These are phyloP conservation scores for Lota lota DNA, from an alignment of 2,113 vertebrate genomes.

Conservation along the genomic window DNA sequence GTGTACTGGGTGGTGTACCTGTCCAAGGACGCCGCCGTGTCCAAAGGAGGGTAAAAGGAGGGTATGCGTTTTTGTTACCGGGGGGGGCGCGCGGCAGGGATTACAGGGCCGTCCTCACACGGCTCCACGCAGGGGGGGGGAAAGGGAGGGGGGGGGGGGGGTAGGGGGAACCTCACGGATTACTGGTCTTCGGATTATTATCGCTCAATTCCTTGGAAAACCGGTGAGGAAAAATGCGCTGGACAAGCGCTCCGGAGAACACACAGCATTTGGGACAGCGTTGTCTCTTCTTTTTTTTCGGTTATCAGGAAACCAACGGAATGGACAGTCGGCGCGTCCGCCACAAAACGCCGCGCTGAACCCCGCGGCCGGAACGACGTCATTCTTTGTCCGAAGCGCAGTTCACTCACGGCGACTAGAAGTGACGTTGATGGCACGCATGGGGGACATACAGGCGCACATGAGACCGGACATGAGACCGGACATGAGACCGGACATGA, in stretches of 20 bases:
- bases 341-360: neutral
- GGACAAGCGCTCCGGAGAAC: constrained; percentile 31
- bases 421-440: too few relatives aligned
- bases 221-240: constrained; percentile 35
- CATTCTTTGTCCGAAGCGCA: neutral
- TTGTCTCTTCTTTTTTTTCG: constrained; percentile 28
- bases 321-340: too few relatives aligned
- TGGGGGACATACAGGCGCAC: too few relatives aligned
- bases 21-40: constrained; percentile 95
- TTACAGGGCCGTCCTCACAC: constrained; percentile 27
- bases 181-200: neutral
- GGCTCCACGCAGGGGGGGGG: constrained; percentile 19
- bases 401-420: too few relatives aligned
- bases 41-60: constrained; percentile 75
- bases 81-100: constrained; percentile 15
- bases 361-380: constrained; percentile 32
- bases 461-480: too few relatives aligned
- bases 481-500: too few relatives aligned
- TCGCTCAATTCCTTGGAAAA: constrained; percentile 28
- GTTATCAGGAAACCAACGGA: too few relatives aligned
- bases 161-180: constrained; percentile 14
- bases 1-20: constrained; percentile 99
- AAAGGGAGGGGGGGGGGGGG: constrained; percentile 33
- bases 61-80: neutral
- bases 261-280: constrained; percentile 38